Base-by-base conservation (phyloP, 2,797 vertebrate species). In the Enteromius treurensis region DNA sequence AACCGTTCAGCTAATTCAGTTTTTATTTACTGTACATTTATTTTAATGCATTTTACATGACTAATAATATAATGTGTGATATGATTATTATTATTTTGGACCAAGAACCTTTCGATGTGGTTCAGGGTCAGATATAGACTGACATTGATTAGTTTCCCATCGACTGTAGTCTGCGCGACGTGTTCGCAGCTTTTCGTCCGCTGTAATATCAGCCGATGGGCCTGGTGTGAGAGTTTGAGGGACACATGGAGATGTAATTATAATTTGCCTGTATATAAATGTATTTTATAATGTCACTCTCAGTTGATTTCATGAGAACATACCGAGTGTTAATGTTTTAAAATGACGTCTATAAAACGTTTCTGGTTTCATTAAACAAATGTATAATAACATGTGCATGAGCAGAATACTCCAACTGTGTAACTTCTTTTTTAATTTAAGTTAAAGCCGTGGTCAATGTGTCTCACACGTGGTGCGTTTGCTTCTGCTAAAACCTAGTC, bases 271-370 rank as follows among this genome's bases (percentile, higher is more conserved):
- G 17, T 64, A 29, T 83, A 64, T 34, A 62, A 32, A 42, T 26
- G 5, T 60, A 49, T 70, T 90, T 91, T 87, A 83, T 86, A 74
- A 91, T 85, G 86, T 82, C 85, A 88, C 77, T 19, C 65, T 85
- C 80, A 79, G 77, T 83, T 88, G 70, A 85, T 87, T 90, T 77
- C 81, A 80, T 5, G 45, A 3, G 67, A 86, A 85, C 77, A 86
- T 89, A 79, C 51, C 82, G 86, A 71, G 60, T 17, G 77, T 89
- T 81, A 84, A 84, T 19, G 84, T 51, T 92, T 90, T 90, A 88
- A 29, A 60, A 60, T 40, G 75, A 42, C n/a, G 17, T 47, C 42
- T 42, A 60, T 74, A 65, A 71, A 81, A 78, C 49, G 26, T 15
- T 80, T 74, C 32, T 19, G 17, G n/a, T 65, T 82, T 73, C 11